Conservation (phyloP, 2,113 vertebrate genomes). For the Pelusios castaneus region DNA sequence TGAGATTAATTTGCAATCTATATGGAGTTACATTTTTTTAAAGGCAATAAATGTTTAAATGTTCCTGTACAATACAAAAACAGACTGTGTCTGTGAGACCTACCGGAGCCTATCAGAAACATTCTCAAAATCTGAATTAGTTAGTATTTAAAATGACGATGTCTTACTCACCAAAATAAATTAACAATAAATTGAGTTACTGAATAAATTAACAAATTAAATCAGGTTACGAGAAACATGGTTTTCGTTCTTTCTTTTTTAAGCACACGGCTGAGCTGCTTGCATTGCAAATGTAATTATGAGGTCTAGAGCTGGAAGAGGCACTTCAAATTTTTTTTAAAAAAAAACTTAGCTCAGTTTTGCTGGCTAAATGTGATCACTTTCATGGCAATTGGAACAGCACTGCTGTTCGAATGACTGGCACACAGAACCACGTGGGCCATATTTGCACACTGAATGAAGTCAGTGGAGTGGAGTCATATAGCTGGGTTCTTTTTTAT, state of each 20-base stretch:
- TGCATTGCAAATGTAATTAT: not conserved
- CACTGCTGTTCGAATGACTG: not conserved
- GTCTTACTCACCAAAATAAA: constrained; percentile 71
- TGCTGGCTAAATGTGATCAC: not conserved
- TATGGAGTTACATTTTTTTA: constrained; percentile 60
- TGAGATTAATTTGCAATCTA: constrained; percentile 68
- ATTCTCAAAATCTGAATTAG: constrained; percentile 58
- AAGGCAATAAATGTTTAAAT: constrained; percentile 67
- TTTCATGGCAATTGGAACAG: constrained; percentile 15
- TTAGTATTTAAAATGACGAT: constrained; percentile 67
- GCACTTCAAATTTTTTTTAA: not conserved
- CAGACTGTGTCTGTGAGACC: too few species aligned
- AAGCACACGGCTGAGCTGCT: constrained; percentile 25
- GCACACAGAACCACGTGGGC: not conserved
- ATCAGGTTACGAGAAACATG: constrained; percentile 52
- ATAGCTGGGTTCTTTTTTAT: not conserved
- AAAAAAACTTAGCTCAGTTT: not conserved
- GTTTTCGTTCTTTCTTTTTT: not conserved
- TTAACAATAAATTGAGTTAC: constrained; percentile 54
- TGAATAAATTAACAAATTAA: constrained; percentile 77
- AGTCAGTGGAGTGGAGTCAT: not conserved
- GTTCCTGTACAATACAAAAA: constrained; percentile 42
- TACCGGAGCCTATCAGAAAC: constrained; percentile 39
- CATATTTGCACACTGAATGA: not conserved
- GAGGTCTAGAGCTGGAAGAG: not conserved